phyloP scores from a whole-genome alignment of 2,797 vertebrate species.

The Platyrinchus mystaceus region DNA sequence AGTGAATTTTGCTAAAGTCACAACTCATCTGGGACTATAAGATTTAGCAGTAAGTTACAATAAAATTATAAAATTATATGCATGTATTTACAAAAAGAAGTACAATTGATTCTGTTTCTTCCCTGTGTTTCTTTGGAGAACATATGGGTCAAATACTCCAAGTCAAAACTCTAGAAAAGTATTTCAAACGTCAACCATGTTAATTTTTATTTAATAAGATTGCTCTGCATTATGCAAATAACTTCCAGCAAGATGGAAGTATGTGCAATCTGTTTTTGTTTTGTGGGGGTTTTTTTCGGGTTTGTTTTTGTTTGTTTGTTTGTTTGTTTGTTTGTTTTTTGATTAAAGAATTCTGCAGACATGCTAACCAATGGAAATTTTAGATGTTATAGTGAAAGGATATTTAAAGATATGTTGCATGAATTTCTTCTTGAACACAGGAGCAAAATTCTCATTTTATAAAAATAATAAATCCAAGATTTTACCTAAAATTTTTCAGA shows the following conservation, averaged over 20 bases:
- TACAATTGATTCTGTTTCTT: neutral
- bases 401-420: neutral
- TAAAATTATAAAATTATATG: neutral
- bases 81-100: neutral
- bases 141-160: neutral
- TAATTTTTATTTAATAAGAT: neutral
- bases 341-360: neutral
- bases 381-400: neutral
- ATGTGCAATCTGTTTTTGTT: neutral
- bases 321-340: neutral
- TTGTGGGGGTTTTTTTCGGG: too few relatives aligned
- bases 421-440: neutral
- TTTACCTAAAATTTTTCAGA: neutral
- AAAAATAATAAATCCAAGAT: neutral
- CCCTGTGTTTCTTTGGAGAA: neutral
- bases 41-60: neutral
- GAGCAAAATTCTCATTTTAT: neutral
- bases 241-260: neutral
- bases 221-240: neutral
- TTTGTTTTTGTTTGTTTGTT: too few relatives aligned
- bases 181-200: neutral
- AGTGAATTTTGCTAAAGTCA: neutral
- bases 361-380: neutral
- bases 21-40: neutral
- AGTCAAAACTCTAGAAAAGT: neutral